Base-by-base conservation (phyloP, 1,140 invertebrate genomes). In the Drosophila cardini region DNA sequence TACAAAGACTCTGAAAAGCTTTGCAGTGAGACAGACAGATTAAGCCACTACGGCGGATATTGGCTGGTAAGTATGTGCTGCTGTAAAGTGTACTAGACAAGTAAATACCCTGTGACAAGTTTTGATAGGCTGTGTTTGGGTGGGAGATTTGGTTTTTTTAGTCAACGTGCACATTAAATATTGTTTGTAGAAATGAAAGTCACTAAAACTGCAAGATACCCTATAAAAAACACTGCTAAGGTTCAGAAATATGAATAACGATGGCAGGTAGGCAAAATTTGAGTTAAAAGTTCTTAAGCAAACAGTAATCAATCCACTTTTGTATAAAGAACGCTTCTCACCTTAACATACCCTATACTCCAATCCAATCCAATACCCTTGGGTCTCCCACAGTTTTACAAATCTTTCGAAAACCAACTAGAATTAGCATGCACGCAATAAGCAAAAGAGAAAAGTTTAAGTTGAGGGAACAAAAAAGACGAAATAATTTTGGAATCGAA, bases 371-470 rank as follows among this genome's bases (percentile, higher is more conserved):
- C n/a, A 21, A 21, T 21, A 21, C 21, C 21, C 21, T 26, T 26
- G 4, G 21, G 2, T 26, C 21, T 26, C 21, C 21, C 50, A 34
- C 21, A 18, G 4, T n/a, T 34, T 46, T 11, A 60, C 13, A 15
- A 32, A 32, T 34, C 0, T 46, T 13, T 26, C 13, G 8, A 30
- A 45, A 42, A 8, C 26, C 4, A 50, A 50, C 32, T 48, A 18
- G 72, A 80, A 82, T 62, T 70, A 78, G 50, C 63, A 67, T 80
- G 56, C 70, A 74, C 40, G 63, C 36, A 60, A 74, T 63, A 46
- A 74, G 68, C 45, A 48, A 63, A 48, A 58, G 32, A 16, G 9
- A 58, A 45, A 9, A 42, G 36, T n/a, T 43, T 32, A 55, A 61
- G 18, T 26, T 36, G 4, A 36, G 21, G 0, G 40, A 10, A n/a